A percentile compares a stretch with the other conserved stretches of the same genome.
Evolutionary conservation across 2,888 invertebrate species (phyloP).

Genomic region (Chymomyza amoena): DNA sequence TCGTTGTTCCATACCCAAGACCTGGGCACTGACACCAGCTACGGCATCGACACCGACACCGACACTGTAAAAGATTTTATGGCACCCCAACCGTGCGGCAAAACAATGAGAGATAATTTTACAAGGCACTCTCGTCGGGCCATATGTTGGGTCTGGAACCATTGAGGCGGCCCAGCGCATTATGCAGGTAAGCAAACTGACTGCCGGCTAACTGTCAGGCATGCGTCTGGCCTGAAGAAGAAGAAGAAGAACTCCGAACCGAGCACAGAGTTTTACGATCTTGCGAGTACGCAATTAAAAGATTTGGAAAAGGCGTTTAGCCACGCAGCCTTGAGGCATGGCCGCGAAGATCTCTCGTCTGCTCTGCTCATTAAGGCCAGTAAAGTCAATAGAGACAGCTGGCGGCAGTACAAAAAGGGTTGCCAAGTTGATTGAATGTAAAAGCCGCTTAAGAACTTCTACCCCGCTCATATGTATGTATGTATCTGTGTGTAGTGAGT

Average conservation of each 20-base stretch:
- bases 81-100: slow-evolving; percentile 61
- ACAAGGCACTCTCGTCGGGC: slow-evolving; percentile 42
- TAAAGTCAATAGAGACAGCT: slow-evolving; percentile 46
- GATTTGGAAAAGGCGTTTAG: slow-evolving; percentile 59
- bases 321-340: slow-evolving; percentile 60
- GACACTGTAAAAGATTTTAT: slow-evolving; percentile 58
- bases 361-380: slow-evolving; percentile 56
- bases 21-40: slow-evolving; percentile 7
- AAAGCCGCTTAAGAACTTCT: neutral
- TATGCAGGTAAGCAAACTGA: neutral
- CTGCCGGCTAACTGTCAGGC: neutral
- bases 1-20: slow-evolving; percentile 18
- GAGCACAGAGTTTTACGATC: slow-evolving; percentile 34
- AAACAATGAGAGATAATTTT: slow-evolving; percentile 68
- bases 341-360: neutral
- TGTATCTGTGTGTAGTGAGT: too few species aligned
- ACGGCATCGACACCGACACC: slow-evolving; percentile 10
- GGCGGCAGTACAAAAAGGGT: neutral
- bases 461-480: neutral
- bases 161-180: too few species aligned
- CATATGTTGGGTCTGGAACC: slow-evolving; percentile 45
- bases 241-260: neutral
- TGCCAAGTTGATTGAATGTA: neutral
- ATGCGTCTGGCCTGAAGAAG: neutral
- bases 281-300: slow-evolving; percentile 54